Evolutionary conservation across 2,888 invertebrate genomes (phyloP).

Genomic region (Gibbula magus): DNA sequence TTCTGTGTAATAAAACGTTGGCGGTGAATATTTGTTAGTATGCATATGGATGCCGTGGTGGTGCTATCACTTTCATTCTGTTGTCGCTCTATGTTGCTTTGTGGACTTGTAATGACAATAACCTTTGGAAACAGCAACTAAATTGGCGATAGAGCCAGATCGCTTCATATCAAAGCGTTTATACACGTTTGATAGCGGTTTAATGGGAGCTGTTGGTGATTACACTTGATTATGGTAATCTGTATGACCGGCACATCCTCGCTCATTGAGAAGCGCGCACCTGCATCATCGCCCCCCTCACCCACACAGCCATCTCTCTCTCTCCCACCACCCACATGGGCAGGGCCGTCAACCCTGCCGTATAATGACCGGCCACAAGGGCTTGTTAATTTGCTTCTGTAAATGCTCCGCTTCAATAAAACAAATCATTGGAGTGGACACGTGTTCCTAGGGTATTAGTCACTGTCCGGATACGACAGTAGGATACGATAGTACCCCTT

Average conservation of each 20-base stretch:
- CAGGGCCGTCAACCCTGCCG: too few relatives aligned
- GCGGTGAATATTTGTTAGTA: too few relatives aligned
- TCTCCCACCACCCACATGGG: too few relatives aligned
- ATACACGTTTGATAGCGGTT: constrained; percentile 4
- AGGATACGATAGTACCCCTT: too few relatives aligned
- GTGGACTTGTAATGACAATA: not conserved
- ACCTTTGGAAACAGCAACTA: not conserved
- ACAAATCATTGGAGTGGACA: not conserved
- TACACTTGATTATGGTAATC: not conserved
- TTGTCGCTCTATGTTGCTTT: not conserved
- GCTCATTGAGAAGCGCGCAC: not conserved
- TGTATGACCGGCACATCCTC: not conserved
- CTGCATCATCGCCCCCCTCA: not conserved
- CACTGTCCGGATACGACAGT: not conserved
- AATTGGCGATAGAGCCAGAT: not conserved
- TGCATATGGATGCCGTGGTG: too few relatives aligned
- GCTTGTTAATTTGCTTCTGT: constrained; percentile 3
- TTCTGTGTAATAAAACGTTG: too few relatives aligned
- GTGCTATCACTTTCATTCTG: too few relatives aligned
- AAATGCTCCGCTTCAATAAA: constrained; percentile 3
- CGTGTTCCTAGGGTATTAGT: not conserved
- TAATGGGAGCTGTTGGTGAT: not conserved
- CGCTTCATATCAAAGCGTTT: not conserved
- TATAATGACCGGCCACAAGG: not conserved
- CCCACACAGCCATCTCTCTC: too few relatives aligned